A percentile compares a stretch with the other conserved stretches of the same genome.
Evolutionary conservation across 2,113 vertebrate species (phyloP).

Genomic region (Aspiorhynchus laticeps): DNA sequence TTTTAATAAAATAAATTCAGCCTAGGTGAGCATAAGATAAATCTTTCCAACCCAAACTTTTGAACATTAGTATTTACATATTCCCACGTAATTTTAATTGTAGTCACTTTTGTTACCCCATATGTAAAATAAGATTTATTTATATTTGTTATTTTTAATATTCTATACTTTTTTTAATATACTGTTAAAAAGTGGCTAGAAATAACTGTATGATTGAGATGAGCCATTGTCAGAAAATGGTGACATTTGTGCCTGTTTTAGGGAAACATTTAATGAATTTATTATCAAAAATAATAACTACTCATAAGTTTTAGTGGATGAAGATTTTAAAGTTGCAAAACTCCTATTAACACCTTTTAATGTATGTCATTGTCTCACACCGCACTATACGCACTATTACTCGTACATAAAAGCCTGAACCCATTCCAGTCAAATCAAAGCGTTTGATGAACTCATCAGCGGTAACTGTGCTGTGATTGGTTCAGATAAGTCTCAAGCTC

Average conservation of each 20-base stretch:
- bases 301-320: too few species aligned
- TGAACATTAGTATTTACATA: neutral
- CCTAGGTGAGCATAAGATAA: neutral
- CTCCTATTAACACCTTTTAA: neutral
- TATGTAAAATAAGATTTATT: neutral
- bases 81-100: neutral
- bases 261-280: too few species aligned
- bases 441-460: slow-evolving; percentile 25
- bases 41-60: neutral
- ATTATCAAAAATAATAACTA: too few species aligned
- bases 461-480: slow-evolving; percentile 45
- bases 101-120: neutral
- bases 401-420: neutral
- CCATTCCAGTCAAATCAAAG: slow-evolving; percentile 35
- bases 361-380: neutral
- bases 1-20: neutral
- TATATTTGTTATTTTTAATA: too few species aligned
- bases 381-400: neutral
- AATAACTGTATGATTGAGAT: too few species aligned
- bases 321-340: too few species aligned
- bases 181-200: too few species aligned
- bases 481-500: slow-evolving; percentile 42
- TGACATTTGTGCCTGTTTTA: too few species aligned
- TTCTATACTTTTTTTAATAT: too few species aligned
- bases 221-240: too few species aligned